A percentile compares a stretch with the other conserved stretches of the same genome.
These are phyloP conservation scores for Ibidorhyncha struthersii DNA, from an alignment of 2,113 vertebrate genomes.

Conservation along the genomic window DNA sequence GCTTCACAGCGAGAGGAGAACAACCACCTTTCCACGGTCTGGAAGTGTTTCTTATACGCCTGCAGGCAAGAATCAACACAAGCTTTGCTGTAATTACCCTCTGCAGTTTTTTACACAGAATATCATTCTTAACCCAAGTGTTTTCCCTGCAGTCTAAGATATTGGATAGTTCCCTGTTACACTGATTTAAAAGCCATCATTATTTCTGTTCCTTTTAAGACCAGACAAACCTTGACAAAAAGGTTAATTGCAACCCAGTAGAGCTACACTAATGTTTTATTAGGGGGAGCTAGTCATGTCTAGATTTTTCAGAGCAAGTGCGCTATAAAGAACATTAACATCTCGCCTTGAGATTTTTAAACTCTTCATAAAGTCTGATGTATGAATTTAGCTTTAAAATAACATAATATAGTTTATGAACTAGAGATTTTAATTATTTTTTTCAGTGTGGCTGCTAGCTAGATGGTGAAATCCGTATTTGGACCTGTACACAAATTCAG, in stretches of 20 bases:
- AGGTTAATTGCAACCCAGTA: constrained; percentile 75
- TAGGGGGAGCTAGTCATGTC: constrained; percentile 40
- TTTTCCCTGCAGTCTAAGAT: constrained; percentile 56
- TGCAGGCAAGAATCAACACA: neutral
- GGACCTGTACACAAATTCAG: neutral
- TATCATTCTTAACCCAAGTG: constrained; percentile 55
- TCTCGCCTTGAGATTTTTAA: constrained; percentile 45
- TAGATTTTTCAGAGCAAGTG: constrained; percentile 63
- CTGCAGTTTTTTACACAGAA: neutral
- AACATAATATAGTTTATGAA: neutral
- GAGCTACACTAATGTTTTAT: constrained; percentile 73
- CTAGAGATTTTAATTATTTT: neutral
- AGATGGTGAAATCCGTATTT: neutral
- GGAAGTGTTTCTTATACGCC: neutral
- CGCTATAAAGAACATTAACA: constrained; percentile 43
- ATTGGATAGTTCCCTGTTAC: constrained; percentile 44
- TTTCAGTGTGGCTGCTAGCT: neutral
- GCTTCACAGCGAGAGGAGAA: neutral
- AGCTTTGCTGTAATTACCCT: constrained; percentile 51
- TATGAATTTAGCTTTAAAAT: neutral
- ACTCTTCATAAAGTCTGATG: constrained; percentile 39
- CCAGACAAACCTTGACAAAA: constrained; percentile 65
- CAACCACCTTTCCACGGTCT: neutral
- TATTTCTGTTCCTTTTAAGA: constrained; percentile 71
- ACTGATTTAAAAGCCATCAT: constrained; percentile 67